phyloP scores from a whole-genome alignment of 2,888 invertebrate species.

The Bibio marci region DNA sequence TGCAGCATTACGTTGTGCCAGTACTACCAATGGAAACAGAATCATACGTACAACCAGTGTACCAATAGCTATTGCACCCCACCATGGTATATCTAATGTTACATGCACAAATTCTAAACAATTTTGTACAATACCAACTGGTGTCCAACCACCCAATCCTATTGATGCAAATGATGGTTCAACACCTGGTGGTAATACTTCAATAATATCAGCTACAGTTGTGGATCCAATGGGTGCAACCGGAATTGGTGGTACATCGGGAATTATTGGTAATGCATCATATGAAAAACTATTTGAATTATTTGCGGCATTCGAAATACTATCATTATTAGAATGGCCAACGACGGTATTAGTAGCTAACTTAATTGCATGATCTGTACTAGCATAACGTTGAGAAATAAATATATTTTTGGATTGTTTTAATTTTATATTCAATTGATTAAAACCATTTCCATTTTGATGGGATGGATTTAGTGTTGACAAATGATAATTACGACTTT shows the following conservation, averaged over 20 bases:
- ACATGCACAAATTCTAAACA: constrained; percentile 71
- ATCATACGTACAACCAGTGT: constrained; percentile 56
- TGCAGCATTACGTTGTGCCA: constrained; percentile 63
- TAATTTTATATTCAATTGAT: no score
- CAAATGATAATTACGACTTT: no score
- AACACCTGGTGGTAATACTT: constrained; percentile 25
- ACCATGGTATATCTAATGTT: constrained; percentile 71
- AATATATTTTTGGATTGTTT: no score
- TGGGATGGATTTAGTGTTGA: no score
- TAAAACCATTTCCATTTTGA: no score
- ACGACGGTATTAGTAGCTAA: no score
- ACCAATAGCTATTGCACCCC: constrained; percentile 51
- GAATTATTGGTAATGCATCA: constrained; percentile 12
- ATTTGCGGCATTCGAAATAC: no score
- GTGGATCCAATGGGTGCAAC: constrained; percentile 16
- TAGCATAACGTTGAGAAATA: no score
- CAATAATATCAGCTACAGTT: constrained; percentile 12
- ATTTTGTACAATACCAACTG: constrained; percentile 66
- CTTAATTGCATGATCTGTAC: no score
- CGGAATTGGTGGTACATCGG: constrained; percentile 18
- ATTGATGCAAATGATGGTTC: constrained; percentile 66
- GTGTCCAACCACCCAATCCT: constrained; percentile 70
- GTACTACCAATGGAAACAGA: constrained; percentile 73
- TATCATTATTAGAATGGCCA: no score
- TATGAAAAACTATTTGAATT: no score